Conservation (phyloP, 2,888 invertebrate species). For the Ligdia adustata region DNA sequence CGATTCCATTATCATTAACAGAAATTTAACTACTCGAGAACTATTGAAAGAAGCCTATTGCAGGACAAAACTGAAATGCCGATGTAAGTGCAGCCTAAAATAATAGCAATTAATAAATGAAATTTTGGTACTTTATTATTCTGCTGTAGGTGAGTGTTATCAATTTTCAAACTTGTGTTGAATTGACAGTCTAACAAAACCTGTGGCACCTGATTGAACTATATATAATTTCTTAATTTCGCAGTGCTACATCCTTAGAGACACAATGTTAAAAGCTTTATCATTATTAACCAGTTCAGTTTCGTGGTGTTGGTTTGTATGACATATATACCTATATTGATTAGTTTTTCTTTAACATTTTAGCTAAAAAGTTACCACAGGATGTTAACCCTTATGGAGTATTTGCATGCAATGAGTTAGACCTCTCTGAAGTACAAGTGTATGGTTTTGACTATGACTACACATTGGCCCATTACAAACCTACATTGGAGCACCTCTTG, state of each 20-base stretch:
- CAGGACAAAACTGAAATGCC: conserved; percentile 87
- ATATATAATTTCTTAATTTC: no score
- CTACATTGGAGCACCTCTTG: conserved; percentile 93
- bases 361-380: conserved; percentile 93
- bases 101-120: background rate
- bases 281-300: no score
- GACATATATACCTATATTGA: background rate
- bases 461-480: conserved; percentile 97
- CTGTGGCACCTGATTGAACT: no score
- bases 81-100: conserved; percentile 85
- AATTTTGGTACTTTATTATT: background rate
- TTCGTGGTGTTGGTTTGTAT: no score
- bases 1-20: conserved; percentile 31
- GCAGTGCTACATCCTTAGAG: no score
- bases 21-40: conserved; percentile 68
- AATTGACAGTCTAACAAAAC: no score
- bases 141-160: no score
- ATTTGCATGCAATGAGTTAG: conserved; percentile 98
- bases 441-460: conserved; percentile 99
- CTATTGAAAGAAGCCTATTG: conserved; percentile 85
- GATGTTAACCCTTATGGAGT: conserved; percentile 95
- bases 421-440: conserved; percentile 94
- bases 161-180: no score
- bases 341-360: conserved; percentile 41
- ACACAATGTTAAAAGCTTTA: no score